Evolutionary conservation across 2,888 invertebrate species (phyloP).

Genomic region (Tyria jacobaeae): DNA sequence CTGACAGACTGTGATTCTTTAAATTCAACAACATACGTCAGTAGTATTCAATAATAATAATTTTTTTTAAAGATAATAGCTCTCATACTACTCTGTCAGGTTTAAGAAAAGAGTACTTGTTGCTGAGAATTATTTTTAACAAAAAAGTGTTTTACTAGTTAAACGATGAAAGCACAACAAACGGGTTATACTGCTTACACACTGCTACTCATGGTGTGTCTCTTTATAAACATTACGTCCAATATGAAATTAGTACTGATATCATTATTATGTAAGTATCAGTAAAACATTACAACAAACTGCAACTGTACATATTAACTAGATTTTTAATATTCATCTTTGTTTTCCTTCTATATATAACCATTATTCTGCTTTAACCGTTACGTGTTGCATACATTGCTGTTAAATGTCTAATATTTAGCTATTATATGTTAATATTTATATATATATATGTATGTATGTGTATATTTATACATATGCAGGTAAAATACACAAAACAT

Average conservation of each 20-base stretch:
- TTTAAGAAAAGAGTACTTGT: not conserved
- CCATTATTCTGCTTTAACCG: slow-evolving; percentile 36
- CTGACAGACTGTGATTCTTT: not conserved
- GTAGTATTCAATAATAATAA: too few relatives aligned
- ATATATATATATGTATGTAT: not conserved
- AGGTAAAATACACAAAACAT: not conserved
- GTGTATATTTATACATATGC: not conserved
- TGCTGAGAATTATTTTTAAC: not conserved
- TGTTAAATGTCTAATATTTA: slow-evolving; percentile 24
- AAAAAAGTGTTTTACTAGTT: too few relatives aligned
- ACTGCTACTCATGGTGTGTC: too few relatives aligned
- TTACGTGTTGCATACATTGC: slow-evolving; percentile 28
- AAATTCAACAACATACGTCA: not conserved
- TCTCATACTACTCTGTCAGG: not conserved
- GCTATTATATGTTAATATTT: not conserved
- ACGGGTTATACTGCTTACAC: not conserved
- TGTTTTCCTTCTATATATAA: slow-evolving; percentile 28
- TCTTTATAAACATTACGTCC: too few relatives aligned
- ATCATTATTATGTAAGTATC: not conserved
- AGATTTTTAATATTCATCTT: slow-evolving; percentile 35
- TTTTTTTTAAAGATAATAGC: not conserved
- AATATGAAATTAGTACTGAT: not conserved
- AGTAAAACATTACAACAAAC: slow-evolving; percentile 17
- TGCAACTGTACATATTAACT: slow-evolving; percentile 27
- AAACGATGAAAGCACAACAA: too few relatives aligned